Conservation (phyloP, 2,113 vertebrate genomes). For the Trochalopteron elliotii region DNA sequence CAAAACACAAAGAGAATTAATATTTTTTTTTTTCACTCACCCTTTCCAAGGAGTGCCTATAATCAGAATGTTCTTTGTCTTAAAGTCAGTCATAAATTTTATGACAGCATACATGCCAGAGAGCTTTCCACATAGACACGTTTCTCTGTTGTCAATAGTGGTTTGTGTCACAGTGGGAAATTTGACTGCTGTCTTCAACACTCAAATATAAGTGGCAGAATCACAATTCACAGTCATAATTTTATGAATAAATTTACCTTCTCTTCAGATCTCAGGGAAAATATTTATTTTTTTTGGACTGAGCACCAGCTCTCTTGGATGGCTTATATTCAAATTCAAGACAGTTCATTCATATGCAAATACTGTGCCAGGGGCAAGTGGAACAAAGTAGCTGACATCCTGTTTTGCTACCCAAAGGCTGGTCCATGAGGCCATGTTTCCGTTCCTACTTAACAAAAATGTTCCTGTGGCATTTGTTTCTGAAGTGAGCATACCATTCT, state of each 20-base stretch:
- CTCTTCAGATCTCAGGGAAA: not conserved
- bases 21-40: not conserved
- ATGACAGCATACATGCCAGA: not conserved
- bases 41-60: not conserved
- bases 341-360: not conserved
- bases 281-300: not conserved
- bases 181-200: not conserved
- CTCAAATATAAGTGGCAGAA: not conserved
- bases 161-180: not conserved
- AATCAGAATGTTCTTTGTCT: not conserved
- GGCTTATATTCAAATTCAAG: constrained; percentile 13
- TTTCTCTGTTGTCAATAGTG: not conserved
- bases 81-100: not conserved
- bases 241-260: constrained; percentile 7
- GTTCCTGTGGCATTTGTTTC: not conserved
- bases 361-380: not conserved
- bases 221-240: not conserved
- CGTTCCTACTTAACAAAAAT: not conserved
- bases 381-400: not conserved
- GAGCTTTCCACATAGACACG: not conserved
- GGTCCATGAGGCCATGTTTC: not conserved
- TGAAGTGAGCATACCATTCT: accelerated
- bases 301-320: not conserved
- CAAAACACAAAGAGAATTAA: not conserved
- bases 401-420: not conserved